A percentile compares a stretch with the other conserved stretches of the same genome.
Evolutionary conservation across 2,888 invertebrate species (phyloP).

Genomic region (Parthenolecanium corni): DNA sequence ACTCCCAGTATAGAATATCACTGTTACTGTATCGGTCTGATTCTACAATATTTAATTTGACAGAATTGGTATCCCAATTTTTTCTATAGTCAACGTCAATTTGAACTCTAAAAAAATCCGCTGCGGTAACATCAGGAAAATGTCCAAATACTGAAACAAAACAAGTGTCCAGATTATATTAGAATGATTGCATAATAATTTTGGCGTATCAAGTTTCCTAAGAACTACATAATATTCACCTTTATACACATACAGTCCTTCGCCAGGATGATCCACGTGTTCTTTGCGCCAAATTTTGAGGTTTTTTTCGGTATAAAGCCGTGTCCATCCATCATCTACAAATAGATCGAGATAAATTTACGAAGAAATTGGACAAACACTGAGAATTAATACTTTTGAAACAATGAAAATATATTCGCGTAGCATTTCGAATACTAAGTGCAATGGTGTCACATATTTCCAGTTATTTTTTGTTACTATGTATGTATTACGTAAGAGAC

Average conservation of each 20-base stretch:
- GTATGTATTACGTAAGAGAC: too few species aligned
- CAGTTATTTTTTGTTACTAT: too few species aligned
- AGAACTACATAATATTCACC: slow-evolving; percentile 37
- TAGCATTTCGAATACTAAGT: too few species aligned
- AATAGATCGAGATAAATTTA: slow-evolving; percentile 6
- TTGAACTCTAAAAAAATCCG: slow-evolving; percentile 71
- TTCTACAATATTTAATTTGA: slow-evolving; percentile 58
- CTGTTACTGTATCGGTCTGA: slow-evolving; percentile 49
- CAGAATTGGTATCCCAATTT: slow-evolving; percentile 68
- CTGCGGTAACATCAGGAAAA: slow-evolving; percentile 63
- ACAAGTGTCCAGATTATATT: slow-evolving; percentile 1
- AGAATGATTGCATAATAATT: background rate
- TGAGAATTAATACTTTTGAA: background rate
- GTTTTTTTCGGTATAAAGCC: slow-evolving; percentile 66
- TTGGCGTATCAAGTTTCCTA: background rate
- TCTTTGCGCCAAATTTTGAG: slow-evolving; percentile 70
- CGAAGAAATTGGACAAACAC: background rate
- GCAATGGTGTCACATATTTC: too few species aligned
- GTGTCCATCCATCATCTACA: slow-evolving; percentile 47
- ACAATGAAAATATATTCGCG: too few species aligned
- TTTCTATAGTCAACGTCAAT: slow-evolving; percentile 66
- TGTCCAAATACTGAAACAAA: slow-evolving; percentile 57
- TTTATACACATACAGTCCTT: slow-evolving; percentile 69
- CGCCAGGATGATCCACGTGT: slow-evolving; percentile 44
- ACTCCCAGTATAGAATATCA: slow-evolving; percentile 77